Evolutionary conservation across 2,888 invertebrate species (phyloP), one percentile per base, ranked within the genome.

Genomic region (Caenorhabditis angaria): DNA sequence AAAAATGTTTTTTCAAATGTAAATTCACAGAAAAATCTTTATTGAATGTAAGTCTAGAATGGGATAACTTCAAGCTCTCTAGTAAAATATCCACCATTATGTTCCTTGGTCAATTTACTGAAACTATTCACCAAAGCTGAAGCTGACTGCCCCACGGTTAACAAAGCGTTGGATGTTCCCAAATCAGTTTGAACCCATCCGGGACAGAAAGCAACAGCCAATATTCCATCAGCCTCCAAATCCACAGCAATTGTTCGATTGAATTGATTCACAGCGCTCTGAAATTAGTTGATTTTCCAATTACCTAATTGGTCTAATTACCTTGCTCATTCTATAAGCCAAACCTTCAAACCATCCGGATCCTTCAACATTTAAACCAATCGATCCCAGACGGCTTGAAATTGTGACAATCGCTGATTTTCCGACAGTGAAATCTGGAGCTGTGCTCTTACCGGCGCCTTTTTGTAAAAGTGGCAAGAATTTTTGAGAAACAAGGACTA

Each of bases 121-220:
- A 65, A 59, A 27, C 58, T 59, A 4, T 22, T 24, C 10, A 51
- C 59, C 41, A 65, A 27, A 8, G 58, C 57, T 1, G 14, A n/a
- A 4, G 59, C 59, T 8, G 65, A 65, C 41, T 65, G 53, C 12
- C 59, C 65, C 4, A 57, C 63, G 1, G 63, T 63, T n/a, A 77
- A 48, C 27, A 22, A 22, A 1, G 79, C 82, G 6, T 72, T 68
- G 18, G 29, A 28, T 0, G 80, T 77, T n/a, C 82, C 82, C 81
- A 83, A 76, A 35, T 82, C 82, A 10, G 82, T 82, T 57, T 75
- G 64, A 14, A 82, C 82, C 82, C 82, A 82, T 65, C 80, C 80
- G 22, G 78, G 78, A 64, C 72, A 75, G 56, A 77, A 67, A 24
- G 69, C 65, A 18, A 76, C 80, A 18, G 72, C 70, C 20, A 82